phyloP scores from a whole-genome alignment of 2,113 vertebrate genomes.

The Pipra filicauda region DNA sequence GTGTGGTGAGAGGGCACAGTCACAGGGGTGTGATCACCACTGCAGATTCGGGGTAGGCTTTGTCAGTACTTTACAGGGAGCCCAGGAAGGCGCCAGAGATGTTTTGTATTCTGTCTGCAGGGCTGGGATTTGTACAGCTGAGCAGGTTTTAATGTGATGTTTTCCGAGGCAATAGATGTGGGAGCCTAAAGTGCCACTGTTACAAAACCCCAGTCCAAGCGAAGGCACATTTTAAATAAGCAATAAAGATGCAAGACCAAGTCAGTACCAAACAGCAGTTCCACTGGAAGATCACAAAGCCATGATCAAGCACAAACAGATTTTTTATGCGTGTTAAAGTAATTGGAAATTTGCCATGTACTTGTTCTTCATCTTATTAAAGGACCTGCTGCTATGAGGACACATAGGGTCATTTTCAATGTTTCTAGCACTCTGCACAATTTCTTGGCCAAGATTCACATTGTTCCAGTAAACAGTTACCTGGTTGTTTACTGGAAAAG shows the following conservation, averaged over 20 bases:
- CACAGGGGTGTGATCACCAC: not conserved
- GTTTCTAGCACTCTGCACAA: not conserved
- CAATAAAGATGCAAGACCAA: constrained; percentile 33
- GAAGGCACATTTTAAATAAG: constrained; percentile 32
- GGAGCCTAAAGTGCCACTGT: not conserved
- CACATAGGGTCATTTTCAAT: not conserved
- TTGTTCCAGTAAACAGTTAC: constrained; percentile 9
- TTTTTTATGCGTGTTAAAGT: constrained; percentile 14
- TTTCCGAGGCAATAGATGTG: not conserved
- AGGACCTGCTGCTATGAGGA: not conserved
- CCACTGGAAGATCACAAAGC: not conserved
- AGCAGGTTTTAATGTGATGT: constrained; percentile 41
- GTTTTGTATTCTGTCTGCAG: constrained; percentile 14
- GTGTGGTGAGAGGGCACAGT: not conserved
- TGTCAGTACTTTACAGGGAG: not conserved
- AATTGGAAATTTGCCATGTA: constrained; percentile 3
- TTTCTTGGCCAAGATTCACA: constrained; percentile 9
- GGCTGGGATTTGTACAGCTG: constrained; percentile 50
- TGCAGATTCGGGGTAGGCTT: not conserved
- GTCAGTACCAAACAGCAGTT: not conserved
- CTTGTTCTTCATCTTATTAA: not conserved
- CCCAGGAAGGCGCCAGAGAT: not conserved
- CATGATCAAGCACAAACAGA: not conserved
- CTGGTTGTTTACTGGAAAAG: constrained; percentile 23
- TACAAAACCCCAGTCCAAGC: not conserved